Conservation (phyloP, 2,113 vertebrate species). For the Onychostruthus taczanowskii region DNA sequence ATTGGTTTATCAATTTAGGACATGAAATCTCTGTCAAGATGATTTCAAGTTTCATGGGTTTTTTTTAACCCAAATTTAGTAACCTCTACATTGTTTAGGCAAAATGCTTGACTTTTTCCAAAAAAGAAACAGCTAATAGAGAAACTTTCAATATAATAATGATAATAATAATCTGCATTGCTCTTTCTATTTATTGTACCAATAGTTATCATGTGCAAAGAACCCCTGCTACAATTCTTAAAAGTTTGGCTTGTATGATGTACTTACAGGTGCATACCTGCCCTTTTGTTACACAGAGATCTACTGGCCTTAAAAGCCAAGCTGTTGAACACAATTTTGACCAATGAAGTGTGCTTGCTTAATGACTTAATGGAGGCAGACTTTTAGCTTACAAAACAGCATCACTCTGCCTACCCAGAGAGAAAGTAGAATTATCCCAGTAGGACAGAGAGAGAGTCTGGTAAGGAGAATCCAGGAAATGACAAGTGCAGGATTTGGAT, state of each 20-base stretch:
- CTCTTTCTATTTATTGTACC: neutral
- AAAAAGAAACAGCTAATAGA: neutral
- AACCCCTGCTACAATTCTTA: neutral
- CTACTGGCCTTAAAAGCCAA: slow-evolving; percentile 13
- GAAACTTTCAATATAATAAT: neutral
- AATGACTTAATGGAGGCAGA: slow-evolving; percentile 43
- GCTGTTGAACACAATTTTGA: slow-evolving; percentile 32
- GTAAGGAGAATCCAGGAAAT: neutral
- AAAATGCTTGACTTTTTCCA: neutral
- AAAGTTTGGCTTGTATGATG: neutral
- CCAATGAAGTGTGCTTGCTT: neutral
- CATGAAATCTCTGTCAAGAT: neutral
- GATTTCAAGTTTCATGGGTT: neutral
- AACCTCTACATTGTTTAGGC: neutral
- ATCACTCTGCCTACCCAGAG: neutral
- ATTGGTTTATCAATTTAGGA: neutral
- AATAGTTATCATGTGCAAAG: neutral
- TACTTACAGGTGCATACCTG: neutral
- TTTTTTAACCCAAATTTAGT: neutral
- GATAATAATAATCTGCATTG: neutral
- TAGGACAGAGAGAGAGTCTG: neutral
- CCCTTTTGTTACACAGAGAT: neutral
- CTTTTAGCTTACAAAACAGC: slow-evolving; percentile 31
- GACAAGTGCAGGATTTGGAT: neutral
- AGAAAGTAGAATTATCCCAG: slow-evolving; percentile 15